Base-by-base conservation (phyloP, 2,888 invertebrate genomes). In the Caenorhabditis imperialis region DNA sequence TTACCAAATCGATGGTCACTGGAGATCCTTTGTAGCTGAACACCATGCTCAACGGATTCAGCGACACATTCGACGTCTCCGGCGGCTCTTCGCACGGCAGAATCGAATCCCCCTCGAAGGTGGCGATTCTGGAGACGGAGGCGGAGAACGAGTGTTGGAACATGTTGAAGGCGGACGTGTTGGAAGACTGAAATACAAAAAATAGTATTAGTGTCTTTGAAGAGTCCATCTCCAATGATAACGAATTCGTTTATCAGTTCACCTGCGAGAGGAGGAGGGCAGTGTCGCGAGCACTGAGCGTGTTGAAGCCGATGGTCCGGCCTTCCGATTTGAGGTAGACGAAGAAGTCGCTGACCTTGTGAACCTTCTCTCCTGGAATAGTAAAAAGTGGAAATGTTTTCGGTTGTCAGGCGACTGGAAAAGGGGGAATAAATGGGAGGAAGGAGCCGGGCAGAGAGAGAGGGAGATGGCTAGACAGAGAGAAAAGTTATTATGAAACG, bases 241-340 rank as follows among this genome's bases (percentile, higher is more conserved):
- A 10, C 30, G 30, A 33, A 51, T 51, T 37, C 16, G 4, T n/a
- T 30, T 30, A 30, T 30, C 30, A 30, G 30, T 30, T 30, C 30
- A 74, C 74, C 69, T 74, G 74, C 20, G 75, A 75, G 33, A 82
- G 54, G 33, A 82, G 67, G 1, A 75, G 45, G 23, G 73, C 58
- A 4, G 82, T 76, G 54, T 82, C 82, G n/a, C 58, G 57, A 4
- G 72, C 55, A 25, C 77, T 73, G 30, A 82, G 37, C 0, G 81
- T 78, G 54, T 82, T 82, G 57, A 82, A 63, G 20, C 79, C 82
- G 55, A 81, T 57, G 6, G 81, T 81, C 7, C 77, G 40, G 38
- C 71, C 75, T 40, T 70, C 72, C 18, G 63, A 20, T 18, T 55
- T 58, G 20, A 70, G n/a, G 45, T 75, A 75, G 7, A 75, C 75